A percentile compares a stretch with the other conserved stretches of the same genome.
Conservation (phyloP, 92 coral and sea anemone genomes). For the Phenganax stokvisi region DNA sequence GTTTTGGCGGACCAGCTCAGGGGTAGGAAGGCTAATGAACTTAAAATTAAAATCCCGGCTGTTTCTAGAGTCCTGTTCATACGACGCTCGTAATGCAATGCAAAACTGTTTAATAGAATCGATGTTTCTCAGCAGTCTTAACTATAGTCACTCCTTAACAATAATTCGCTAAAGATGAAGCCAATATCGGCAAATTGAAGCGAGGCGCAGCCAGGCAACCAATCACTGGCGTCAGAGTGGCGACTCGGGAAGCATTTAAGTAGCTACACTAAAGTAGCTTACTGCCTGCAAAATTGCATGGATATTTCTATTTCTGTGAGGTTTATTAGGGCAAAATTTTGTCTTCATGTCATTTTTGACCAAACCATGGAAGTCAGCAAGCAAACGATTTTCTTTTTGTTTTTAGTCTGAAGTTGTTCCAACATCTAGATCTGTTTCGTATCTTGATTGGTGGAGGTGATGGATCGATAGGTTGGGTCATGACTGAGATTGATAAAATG, state of each 20-base stretch:
- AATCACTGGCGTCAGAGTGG: too few species aligned
- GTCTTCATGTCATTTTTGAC: background rate
- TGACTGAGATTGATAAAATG: slow-evolving; percentile 90
- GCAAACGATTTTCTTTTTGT: slow-evolving; percentile 3
- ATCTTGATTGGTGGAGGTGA: slow-evolving; percentile 95
- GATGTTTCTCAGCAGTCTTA: too few species aligned
- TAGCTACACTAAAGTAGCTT: too few species aligned
- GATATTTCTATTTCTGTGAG: too few species aligned
- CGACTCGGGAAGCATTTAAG: too few species aligned
- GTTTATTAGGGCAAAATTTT: too few species aligned
- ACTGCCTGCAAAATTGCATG: too few species aligned
- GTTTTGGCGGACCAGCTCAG: slow-evolving; percentile 87
- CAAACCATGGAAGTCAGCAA: background rate
- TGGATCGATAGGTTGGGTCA: slow-evolving; percentile 99
- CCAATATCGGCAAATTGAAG: background rate
- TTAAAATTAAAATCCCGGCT: background rate
- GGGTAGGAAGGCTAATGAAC: slow-evolving; percentile 57
- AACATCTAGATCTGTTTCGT: slow-evolving; percentile 78
- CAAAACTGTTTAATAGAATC: too few species aligned
- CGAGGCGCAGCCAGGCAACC: too few species aligned
- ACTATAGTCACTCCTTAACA: too few species aligned
- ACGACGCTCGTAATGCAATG: too few species aligned
- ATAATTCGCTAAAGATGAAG: too few species aligned
- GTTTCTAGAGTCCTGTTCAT: background rate
- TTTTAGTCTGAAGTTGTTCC: slow-evolving; percentile 73